phyloP scores from a whole-genome alignment of 2,797 vertebrate species.

The Peromyscus melanophrys region DNA sequence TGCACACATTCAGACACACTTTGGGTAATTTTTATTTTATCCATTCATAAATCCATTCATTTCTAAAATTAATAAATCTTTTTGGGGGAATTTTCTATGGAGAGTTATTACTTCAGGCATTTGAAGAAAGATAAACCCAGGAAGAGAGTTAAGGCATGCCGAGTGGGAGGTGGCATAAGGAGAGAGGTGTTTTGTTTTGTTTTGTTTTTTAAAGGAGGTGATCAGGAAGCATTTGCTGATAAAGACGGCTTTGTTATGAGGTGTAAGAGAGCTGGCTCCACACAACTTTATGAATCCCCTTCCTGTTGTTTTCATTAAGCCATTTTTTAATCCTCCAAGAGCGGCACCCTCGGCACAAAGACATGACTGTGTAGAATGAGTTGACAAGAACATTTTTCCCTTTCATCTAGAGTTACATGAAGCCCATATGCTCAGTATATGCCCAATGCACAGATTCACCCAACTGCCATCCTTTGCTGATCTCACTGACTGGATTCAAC shows the following conservation, averaged over 20 bases:
- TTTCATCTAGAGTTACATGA: background rate
- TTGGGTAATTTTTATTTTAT: constrained; percentile 45
- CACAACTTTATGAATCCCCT: constrained; percentile 1
- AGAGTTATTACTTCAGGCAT: background rate
- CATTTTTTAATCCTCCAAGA: background rate
- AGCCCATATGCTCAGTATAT: background rate
- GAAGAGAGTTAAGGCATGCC: background rate
- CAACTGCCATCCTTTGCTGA: background rate
- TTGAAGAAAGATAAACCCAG: constrained; percentile 30
- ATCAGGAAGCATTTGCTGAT: background rate
- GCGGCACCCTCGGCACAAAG: background rate
- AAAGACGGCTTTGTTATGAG: background rate
- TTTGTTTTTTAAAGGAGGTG: background rate
- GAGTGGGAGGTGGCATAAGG: background rate
- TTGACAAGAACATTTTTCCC: background rate
- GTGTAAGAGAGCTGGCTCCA: background rate
- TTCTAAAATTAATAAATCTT: background rate
- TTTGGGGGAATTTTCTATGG: background rate
- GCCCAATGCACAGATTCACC: background rate
- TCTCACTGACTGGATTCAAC: background rate
- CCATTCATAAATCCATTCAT: background rate
- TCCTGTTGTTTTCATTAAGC: background rate
- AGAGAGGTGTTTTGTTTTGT: background rate
- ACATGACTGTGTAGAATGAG: background rate
- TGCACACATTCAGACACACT: background rate